Base-by-base conservation (phyloP, 1,140 invertebrate genomes). In the Diuraphis noxia region DNA sequence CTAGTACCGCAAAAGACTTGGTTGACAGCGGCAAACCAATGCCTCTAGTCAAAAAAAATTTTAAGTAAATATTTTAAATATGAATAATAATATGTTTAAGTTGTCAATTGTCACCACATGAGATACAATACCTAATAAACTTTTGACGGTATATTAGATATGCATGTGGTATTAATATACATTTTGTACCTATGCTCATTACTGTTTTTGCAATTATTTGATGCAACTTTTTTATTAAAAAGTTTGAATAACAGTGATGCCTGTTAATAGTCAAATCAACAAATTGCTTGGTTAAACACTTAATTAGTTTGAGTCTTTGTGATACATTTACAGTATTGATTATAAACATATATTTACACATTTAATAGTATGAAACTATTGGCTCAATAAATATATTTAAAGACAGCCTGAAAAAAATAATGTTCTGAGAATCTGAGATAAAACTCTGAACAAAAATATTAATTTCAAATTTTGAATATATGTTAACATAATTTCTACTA, bases 1-100 rank as follows among this genome's bases (percentile, higher is more conserved):
- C 95, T 9, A 96, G 95, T 88, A 94, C 94, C 1, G 95, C 95
- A 84, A 96, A 96, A 93, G 95, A 95, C 92, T 92, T 92, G 41
- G 92, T 93, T 38, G 89, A 91, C 72, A 36, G n/a, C 8, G 89
- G 43, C 72, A 93, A 92, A 79, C 92, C 93, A 89, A 92, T 92
- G 56, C 72, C 88, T 49, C 63, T 92, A 88, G 46, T 92, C 98
- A 98, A 94, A 95, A 95, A 93, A 93, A 94, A 21, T 94, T 95
- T 92, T 94, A 95, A 93, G 95, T 97, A 4, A 94, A 25, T 38
- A 8, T 38, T 82, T 82, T 3, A 40, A 82, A 72, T 72, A 72
- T n/a, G n/a, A n/a, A 63, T 63, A n/a, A 63, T 63, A 40, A 10
- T 25, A 40, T 40, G 23, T 40, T 3, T 30, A 72, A 43, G 36